These are phyloP conservation scores for Caenorhabditis angaria DNA, from an alignment of 2,888 invertebrate species.

Conservation along the genomic window DNA sequence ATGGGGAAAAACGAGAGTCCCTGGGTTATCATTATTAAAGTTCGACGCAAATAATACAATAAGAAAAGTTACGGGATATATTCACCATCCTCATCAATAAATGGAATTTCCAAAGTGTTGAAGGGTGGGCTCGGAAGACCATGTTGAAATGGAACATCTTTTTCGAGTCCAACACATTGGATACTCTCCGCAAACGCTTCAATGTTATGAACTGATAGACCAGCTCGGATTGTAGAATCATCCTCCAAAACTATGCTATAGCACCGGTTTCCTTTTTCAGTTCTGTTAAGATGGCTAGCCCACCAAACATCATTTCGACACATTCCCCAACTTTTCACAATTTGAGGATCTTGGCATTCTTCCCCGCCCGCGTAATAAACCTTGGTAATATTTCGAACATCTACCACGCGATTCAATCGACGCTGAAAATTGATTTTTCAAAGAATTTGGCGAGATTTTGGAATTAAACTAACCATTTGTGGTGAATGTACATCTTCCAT, in stretches of 20 bases:
- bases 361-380: conserved; percentile 29
- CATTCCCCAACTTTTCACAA: conserved; percentile 47
- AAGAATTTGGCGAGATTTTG: not conserved
- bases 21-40: not conserved
- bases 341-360: conserved; percentile 8
- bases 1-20: not conserved
- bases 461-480: conserved; percentile 30
- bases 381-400: conserved; percentile 11
- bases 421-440: conserved; percentile 17
- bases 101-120: conserved; percentile 32
- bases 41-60: not conserved
- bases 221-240: conserved; percentile 23
- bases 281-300: conserved; percentile 46
- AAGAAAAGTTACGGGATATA: conserved; percentile 16
- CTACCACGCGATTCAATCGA: conserved; percentile 19
- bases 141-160: conserved; percentile 33
- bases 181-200: conserved; percentile 42
- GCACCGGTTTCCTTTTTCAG: conserved; percentile 17
- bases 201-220: conserved; percentile 40
- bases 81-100: conserved; percentile 46
- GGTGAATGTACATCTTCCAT: conserved; percentile 30
- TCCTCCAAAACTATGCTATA: conserved; percentile 31
- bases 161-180: conserved; percentile 30
- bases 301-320: conserved; percentile 50
- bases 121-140: conserved; percentile 50